Evolutionary conservation across 2,113 vertebrate genomes (phyloP), one percentile per base, ranked within the genome.

Genomic region (Neomonachus schauinslandi): DNA sequence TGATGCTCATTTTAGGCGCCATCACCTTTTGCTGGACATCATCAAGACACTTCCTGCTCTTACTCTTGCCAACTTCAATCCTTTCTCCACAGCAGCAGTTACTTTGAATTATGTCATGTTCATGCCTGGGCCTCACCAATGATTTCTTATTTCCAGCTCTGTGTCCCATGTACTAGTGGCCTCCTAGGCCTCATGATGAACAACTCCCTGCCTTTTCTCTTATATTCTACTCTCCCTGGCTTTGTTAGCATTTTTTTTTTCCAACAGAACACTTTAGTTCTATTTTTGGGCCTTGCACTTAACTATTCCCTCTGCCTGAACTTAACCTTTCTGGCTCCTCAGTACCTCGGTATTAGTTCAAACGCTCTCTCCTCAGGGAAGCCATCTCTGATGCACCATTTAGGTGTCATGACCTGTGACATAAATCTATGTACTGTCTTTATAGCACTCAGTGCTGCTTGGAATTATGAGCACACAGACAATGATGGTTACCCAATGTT

Each of bases 201-300:
- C 13, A 39, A 63, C 18, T 14, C 14, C 3, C 1, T 49, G 33
- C 2, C 18, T 80, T 80, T 80, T 80, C 18, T 65, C 18, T 51
- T 57, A 46, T 16, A 71, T 76, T 84, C 7, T 13, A 53, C 2
- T 91, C 2, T 24, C 0, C 5, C 24, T 51, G 0, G 1, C 0
- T 59, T 89, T 74, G 33, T 74, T 86, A 49, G 3, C 4, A 18
- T 53, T 65, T 79, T 51, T 61, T 53, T 65, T 31, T 49, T 6
- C 13, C 2, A 65, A 76, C 7, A 19, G 1, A 71, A 28, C 9
- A 7, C 4, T 67, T 89, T n/a, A 88, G 4, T 33, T 61, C 8
- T 3, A 28, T 28, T 21, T 6, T 96, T 84, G 18, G 13, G 14
- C 42, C 8, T 89, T 86, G 4, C 0, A 22, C 4, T 49, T 85